These are phyloP conservation scores for Pimephales promelas DNA, from an alignment of 2,113 vertebrate species.

Conservation along the genomic window DNA sequence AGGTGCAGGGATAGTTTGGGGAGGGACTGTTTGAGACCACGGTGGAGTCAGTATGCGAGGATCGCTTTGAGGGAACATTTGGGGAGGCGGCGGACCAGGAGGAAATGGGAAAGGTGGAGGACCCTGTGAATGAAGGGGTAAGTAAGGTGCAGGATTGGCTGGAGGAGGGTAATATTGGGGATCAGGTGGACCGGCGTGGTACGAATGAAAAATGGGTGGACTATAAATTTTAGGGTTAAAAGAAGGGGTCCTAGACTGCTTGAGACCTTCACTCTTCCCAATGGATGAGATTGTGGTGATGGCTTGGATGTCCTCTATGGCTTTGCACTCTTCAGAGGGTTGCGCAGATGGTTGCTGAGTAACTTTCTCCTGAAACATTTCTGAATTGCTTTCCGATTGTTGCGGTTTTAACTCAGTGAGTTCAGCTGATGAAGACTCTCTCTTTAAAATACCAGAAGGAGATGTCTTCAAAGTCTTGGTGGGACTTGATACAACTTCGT, in stretches of 20 bases:
- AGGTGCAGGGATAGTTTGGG: slow-evolving; percentile 71
- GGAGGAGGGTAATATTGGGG: slow-evolving; percentile 68
- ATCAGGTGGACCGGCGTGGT: slow-evolving; percentile 71
- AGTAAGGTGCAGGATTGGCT: slow-evolving; percentile 74
- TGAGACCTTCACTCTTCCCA: slow-evolving; percentile 65
- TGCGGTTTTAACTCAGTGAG: slow-evolving; percentile 46
- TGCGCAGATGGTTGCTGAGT: neutral
- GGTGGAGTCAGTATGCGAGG: slow-evolving; percentile 75
- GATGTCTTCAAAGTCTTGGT: slow-evolving; percentile 82
- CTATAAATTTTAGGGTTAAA: slow-evolving; percentile 69
- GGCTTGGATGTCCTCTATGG: slow-evolving; percentile 62
- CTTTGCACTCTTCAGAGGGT: slow-evolving; percentile 61
- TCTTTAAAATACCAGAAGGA: slow-evolving; percentile 83
- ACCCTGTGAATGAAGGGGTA: slow-evolving; percentile 74
- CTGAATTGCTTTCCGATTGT: neutral
- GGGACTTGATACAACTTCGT: slow-evolving; percentile 70
- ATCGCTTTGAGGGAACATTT: slow-evolving; percentile 60
- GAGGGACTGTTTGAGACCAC: slow-evolving; percentile 76
- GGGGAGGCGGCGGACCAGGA: slow-evolving; percentile 41
- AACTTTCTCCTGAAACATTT: slow-evolving; percentile 9
- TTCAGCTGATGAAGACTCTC: slow-evolving; percentile 69
- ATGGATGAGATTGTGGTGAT: slow-evolving; percentile 60
- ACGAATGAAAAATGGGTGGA: slow-evolving; percentile 68
- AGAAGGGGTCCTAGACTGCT: slow-evolving; percentile 66
- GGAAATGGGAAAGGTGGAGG: slow-evolving; percentile 79